These are phyloP conservation scores for Rhimphoctona megacephalus DNA, from an alignment of 2,888 invertebrate genomes.

Conservation along the genomic window DNA sequence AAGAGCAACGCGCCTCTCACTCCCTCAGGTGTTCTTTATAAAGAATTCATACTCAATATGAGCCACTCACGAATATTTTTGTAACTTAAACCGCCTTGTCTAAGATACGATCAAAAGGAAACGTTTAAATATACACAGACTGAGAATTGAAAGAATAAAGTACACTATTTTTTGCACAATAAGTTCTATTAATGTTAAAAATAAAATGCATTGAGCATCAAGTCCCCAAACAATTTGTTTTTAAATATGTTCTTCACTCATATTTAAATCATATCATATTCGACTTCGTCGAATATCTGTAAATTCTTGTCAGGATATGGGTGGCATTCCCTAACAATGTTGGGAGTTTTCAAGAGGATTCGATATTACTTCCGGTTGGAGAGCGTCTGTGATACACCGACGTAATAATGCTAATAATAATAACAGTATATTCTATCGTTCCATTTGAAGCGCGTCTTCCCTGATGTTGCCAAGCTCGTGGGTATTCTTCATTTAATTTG, in stretches of 20 bases:
- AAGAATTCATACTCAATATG: slow-evolving; percentile 1
- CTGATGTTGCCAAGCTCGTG: slow-evolving; percentile 26
- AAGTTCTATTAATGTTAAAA: neutral
- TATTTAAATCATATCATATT: neutral
- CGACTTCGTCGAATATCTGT: neutral
- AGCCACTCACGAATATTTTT: neutral
- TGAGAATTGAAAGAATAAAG: neutral
- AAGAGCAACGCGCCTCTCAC: neutral
- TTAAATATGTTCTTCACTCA: neutral
- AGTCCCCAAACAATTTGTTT: neutral
- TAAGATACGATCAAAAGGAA: neutral
- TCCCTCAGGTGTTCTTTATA: neutral
- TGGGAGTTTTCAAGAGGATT: slow-evolving; percentile 33
- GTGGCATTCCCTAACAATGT: slow-evolving; percentile 36
- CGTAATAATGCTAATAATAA: slow-evolving; percentile 63
- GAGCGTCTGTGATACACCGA: slow-evolving; percentile 1
- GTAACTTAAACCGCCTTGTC: neutral
- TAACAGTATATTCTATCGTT: slow-evolving; percentile 34
- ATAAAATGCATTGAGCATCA: neutral
- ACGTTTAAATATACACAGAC: neutral
- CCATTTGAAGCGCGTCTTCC: slow-evolving; percentile 11
- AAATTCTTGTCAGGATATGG: slow-evolving; percentile 4
- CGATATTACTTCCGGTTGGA: slow-evolving; percentile 51
- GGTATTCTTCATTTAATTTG: slow-evolving; percentile 60
- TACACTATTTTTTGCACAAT: neutral